A percentile compares a stretch with the other conserved stretches of the same genome.
Evolutionary conservation across 2,888 invertebrate genomes (phyloP).

Genomic region (Pediacus dermestoides): DNA sequence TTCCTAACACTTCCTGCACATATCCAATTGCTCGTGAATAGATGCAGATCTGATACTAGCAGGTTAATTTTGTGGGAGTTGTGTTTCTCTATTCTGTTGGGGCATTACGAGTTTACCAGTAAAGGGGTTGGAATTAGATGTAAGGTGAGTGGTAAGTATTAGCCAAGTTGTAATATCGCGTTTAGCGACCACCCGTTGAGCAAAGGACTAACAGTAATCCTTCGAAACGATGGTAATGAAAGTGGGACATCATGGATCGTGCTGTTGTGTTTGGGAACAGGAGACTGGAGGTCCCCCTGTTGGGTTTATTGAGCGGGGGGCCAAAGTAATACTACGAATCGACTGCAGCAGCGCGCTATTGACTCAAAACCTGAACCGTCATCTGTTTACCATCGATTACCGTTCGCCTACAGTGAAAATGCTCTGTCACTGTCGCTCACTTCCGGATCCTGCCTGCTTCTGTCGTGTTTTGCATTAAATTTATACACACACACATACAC

Average conservation of each 20-base stretch:
- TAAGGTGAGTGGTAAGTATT: slow-evolving; percentile 16
- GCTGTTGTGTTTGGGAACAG: not conserved
- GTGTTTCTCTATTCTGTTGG: no score
- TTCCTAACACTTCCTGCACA: no score
- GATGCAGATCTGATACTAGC: no score
- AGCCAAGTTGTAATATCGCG: slow-evolving; percentile 37
- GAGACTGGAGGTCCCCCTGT: no score
- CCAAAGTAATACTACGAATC: slow-evolving; percentile 1
- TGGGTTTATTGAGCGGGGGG: not conserved
- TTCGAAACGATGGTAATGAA: slow-evolving; percentile 34
- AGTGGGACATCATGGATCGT: slow-evolving; percentile 30
- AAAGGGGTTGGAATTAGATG: slow-evolving; percentile 11
- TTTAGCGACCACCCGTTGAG: slow-evolving; percentile 46
- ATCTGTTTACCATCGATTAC: slow-evolving; percentile 51
- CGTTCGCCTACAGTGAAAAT: slow-evolving; percentile 40
- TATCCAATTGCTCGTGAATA: no score
- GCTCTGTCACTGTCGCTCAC: slow-evolving; percentile 40
- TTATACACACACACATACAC: slow-evolving; percentile 24
- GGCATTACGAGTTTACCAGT: no score
- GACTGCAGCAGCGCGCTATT: slow-evolving; percentile 23
- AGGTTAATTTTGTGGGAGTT: no score
- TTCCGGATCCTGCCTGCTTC: slow-evolving; percentile 32
- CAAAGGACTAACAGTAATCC: slow-evolving; percentile 30
- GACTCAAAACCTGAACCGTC: slow-evolving; percentile 40
- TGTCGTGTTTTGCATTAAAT: slow-evolving; percentile 35